Evolutionary conservation across 2,888 invertebrate genomes (phyloP).

Genomic region (Mesoligia furuncula): DNA sequence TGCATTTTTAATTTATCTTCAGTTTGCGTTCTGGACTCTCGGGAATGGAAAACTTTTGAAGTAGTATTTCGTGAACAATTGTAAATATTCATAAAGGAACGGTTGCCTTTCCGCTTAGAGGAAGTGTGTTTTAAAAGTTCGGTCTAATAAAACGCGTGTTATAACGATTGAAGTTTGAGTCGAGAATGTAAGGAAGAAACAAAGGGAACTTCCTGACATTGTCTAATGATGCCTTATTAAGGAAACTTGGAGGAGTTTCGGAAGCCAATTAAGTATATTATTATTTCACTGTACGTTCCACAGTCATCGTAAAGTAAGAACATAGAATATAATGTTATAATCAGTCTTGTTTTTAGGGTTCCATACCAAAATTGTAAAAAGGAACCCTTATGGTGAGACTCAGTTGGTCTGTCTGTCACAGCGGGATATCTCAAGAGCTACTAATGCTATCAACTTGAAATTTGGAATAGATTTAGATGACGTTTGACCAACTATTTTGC

Average conservation of each 20-base stretch:
- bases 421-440: too few species aligned
- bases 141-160: slow-evolving; percentile 60
- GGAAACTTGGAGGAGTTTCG: slow-evolving; percentile 28
- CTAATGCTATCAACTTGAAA: too few species aligned
- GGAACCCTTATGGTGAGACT: too few species aligned
- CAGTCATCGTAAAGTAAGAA: slow-evolving; percentile 23
- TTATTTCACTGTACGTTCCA: slow-evolving; percentile 30
- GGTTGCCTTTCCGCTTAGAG: slow-evolving; percentile 33
- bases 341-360: neutral
- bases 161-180: slow-evolving; percentile 61
- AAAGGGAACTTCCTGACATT: slow-evolving; percentile 39
- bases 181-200: slow-evolving; percentile 34
- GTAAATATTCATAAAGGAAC: slow-evolving; percentile 61
- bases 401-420: too few species aligned
- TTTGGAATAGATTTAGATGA: too few species aligned
- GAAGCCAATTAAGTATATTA: slow-evolving; percentile 41
- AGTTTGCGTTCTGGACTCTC: slow-evolving; percentile 55
- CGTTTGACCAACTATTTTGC: too few species aligned
- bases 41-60: slow-evolving; percentile 62
- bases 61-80: slow-evolving; percentile 65
- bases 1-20: slow-evolving; percentile 71
- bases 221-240: slow-evolving; percentile 46
- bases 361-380: too few species aligned
- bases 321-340: slow-evolving; percentile 2
- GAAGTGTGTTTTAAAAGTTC: slow-evolving; percentile 56